phyloP scores from a whole-genome alignment of 2,797 vertebrate genomes.

The Eptatretus atami region DNA sequence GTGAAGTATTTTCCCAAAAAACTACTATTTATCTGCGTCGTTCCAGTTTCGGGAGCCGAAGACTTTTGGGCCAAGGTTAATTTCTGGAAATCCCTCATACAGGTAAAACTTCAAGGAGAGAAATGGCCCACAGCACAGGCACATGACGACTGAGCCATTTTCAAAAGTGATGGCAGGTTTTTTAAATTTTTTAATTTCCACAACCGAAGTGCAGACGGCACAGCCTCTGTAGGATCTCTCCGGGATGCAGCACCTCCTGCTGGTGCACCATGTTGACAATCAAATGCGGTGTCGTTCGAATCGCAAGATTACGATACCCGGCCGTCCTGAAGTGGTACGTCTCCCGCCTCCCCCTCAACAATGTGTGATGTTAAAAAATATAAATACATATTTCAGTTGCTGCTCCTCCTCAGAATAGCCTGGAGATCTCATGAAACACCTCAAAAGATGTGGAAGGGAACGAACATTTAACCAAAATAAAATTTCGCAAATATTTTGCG shows the following conservation, averaged over 20 bases:
- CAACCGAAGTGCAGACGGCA: not conserved
- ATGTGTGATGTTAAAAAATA: not conserved
- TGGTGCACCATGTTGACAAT: no score
- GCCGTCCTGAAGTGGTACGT: not conserved
- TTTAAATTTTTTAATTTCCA: not conserved
- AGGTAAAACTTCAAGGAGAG: no score
- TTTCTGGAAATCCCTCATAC: no score
- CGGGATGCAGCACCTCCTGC: no score
- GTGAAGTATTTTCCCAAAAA: not conserved
- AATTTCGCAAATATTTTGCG: not conserved
- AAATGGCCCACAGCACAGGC: no score
- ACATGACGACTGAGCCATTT: no score
- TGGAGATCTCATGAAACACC: not conserved
- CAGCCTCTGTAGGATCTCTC: not conserved
- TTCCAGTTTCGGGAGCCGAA: no score
- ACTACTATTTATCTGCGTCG: no score
- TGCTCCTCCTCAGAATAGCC: not conserved
- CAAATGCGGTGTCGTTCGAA: no score
- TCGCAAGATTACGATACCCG: not conserved
- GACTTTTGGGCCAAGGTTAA: no score
- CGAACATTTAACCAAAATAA: not conserved
- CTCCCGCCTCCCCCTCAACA: not conserved
- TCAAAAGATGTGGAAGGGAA: not conserved
- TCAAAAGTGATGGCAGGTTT: no score
- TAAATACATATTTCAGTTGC: not conserved